A percentile compares a stretch with the other conserved stretches of the same genome.
phyloP scores from a whole-genome alignment of 2,888 invertebrate genomes.

The Epistrophe eligans region DNA sequence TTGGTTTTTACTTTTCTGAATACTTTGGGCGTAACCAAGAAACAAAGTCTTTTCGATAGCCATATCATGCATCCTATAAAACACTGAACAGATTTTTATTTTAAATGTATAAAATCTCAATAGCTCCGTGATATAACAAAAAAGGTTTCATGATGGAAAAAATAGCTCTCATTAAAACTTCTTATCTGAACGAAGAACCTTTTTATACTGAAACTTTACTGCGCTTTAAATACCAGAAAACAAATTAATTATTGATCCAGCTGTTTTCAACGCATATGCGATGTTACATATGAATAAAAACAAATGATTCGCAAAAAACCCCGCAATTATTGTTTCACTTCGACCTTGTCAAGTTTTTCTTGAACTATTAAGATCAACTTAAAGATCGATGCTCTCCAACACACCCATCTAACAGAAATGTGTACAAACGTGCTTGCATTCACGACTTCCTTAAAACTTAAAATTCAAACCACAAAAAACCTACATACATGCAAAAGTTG shows the following conservation, averaged over 20 bases:
- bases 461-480: constrained; percentile 5
- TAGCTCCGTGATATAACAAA: too few relatives aligned
- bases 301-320: background rate
- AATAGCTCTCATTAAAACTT: background rate
- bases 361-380: background rate
- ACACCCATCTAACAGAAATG: background rate
- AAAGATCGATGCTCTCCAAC: constrained; percentile 19
- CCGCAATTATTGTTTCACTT: background rate
- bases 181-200: background rate
- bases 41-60: too few relatives aligned
- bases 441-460: constrained; percentile 5
- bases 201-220: background rate
- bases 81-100: too few relatives aligned
- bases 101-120: too few relatives aligned
- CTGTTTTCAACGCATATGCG: background rate
- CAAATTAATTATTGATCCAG: background rate
- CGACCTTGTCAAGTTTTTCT: constrained; percentile 15
- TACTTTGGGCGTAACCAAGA: too few relatives aligned
- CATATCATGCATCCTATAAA: too few relatives aligned
- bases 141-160: background rate
- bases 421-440: constrained; percentile 8
- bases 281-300: background rate
- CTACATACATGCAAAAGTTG: background rate
- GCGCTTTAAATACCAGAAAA: background rate
- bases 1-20: too few relatives aligned